Evolutionary conservation across 2,888 invertebrate species (phyloP).

Genomic region (Chydorus sphaericus): DNA sequence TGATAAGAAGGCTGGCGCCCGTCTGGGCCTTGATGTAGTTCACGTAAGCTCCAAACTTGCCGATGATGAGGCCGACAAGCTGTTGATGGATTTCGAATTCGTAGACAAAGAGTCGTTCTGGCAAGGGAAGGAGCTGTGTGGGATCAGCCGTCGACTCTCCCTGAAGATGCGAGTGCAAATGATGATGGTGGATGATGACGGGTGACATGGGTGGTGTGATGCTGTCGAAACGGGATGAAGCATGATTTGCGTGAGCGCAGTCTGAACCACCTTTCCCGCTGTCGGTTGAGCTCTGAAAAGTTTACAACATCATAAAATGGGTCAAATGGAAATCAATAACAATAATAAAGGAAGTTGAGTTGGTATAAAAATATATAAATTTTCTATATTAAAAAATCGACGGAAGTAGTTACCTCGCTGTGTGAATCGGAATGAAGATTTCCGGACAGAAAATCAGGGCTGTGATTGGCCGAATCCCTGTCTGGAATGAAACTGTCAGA

Average conservation of each 20-base stretch:
- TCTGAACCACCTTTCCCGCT: constrained; percentile 68
- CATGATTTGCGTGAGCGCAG: constrained; percentile 21
- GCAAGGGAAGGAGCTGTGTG: background rate
- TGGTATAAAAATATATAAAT: too few relatives aligned
- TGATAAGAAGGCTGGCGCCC: constrained; percentile 62
- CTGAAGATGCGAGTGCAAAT: too few relatives aligned
- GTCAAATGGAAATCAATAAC: too few relatives aligned
- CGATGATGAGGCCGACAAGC: constrained; percentile 75
- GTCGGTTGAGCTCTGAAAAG: constrained; percentile 57
- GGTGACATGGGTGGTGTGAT: constrained; percentile 16
- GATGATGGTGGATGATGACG: too few relatives aligned
- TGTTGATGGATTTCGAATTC: constrained; percentile 59
- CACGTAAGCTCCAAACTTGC: constrained; percentile 66
- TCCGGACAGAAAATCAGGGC: constrained; percentile 54
- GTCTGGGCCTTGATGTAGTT: constrained; percentile 49
- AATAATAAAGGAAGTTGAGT: too few relatives aligned
- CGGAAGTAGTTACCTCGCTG: constrained; percentile 38
- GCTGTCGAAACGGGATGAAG: constrained; percentile 13
- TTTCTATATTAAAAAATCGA: background rate
- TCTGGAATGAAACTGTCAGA: constrained; percentile 21
- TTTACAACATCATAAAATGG: too few relatives aligned
- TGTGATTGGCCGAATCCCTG: constrained; percentile 62
- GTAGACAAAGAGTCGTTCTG: constrained; percentile 31
- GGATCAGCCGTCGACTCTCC: constrained; percentile 32
- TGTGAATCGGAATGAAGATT: constrained; percentile 54